Conservation (phyloP, 2,888 invertebrate species). For the Tetanocera ferruginea region DNA sequence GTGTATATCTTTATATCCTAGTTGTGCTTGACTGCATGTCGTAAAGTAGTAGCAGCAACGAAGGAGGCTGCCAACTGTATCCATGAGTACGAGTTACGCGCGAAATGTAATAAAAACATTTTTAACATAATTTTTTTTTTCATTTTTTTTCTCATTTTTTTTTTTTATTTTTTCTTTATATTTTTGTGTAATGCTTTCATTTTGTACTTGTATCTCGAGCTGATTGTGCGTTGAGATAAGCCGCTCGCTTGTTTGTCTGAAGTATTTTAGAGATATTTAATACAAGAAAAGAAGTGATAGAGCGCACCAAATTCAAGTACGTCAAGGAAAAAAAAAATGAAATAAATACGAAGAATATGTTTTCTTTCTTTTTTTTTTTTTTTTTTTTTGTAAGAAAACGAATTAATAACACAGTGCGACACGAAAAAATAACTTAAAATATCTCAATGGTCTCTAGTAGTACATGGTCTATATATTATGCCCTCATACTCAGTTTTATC, state of each 20-base stretch:
- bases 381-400: not conserved
- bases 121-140: slow-evolving; percentile 54
- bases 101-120: slow-evolving; percentile 68
- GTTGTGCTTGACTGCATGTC: not conserved
- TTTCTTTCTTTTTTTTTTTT: too few relatives aligned
- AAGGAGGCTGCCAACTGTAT: slow-evolving; percentile 3
- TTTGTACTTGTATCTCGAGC: slow-evolving; percentile 21
- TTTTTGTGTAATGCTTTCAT: not conserved
- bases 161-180: slow-evolving; percentile 30
- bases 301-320: slow-evolving; percentile 37
- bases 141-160: slow-evolving; percentile 49
- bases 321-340: not conserved
- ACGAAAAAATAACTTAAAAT: too few relatives aligned
- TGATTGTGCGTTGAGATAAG: slow-evolving; percentile 20
- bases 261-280: slow-evolving; percentile 63
- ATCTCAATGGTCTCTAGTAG: too few relatives aligned
- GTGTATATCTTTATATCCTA: slow-evolving; percentile 1
- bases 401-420: too few relatives aligned
- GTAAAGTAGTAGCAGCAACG: not conserved
- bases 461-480: too few relatives aligned
- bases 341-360: not conserved
- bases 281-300: slow-evolving; percentile 49
- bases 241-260: slow-evolving; percentile 39
- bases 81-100: slow-evolving; percentile 51
- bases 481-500: too few relatives aligned